These are phyloP conservation scores for Monopterus albus DNA, from an alignment of 2,113 vertebrate species.

Conservation along the genomic window DNA sequence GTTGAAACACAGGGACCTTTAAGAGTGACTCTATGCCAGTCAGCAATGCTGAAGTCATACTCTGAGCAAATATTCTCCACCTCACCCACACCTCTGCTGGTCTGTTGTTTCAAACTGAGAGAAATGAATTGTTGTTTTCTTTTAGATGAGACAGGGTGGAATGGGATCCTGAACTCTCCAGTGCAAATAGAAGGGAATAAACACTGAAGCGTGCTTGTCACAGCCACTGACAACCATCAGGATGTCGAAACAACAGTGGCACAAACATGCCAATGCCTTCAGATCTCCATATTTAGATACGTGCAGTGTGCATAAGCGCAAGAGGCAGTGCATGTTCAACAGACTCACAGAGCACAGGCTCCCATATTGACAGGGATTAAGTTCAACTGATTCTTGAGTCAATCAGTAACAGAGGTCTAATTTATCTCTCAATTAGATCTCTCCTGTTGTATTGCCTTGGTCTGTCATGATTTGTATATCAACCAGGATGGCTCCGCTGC, in stretches of 20 bases:
- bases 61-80: slow-evolving; percentile 45
- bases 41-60: slow-evolving; percentile 56
- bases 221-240: slow-evolving; percentile 56
- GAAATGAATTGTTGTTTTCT: slow-evolving; percentile 70
- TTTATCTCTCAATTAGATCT: slow-evolving; percentile 81
- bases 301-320: not conserved
- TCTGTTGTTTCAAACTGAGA: slow-evolving; percentile 65
- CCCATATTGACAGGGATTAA: slow-evolving; percentile 66
- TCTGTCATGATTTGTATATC: slow-evolving; percentile 70
- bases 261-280: slow-evolving; percentile 46
- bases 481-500: slow-evolving; percentile 73
- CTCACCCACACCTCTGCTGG: slow-evolving; percentile 8
- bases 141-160: slow-evolving; percentile 61
- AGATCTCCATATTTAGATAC: slow-evolving; percentile 68
- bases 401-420: slow-evolving; percentile 68
- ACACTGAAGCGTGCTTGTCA: slow-evolving; percentile 57
- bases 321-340: slow-evolving; percentile 42
- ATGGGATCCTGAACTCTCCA: slow-evolving; percentile 63
- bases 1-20: slow-evolving; percentile 7
- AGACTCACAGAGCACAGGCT: slow-evolving; percentile 38
- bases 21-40: slow-evolving; percentile 27
- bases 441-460: slow-evolving; percentile 59
- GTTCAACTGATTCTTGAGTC: slow-evolving; percentile 67
- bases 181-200: slow-evolving; percentile 61
- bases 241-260: slow-evolving; percentile 52